Base-by-base conservation (phyloP, 1,140 invertebrate genomes). In the Medauroidea extradentata region DNA sequence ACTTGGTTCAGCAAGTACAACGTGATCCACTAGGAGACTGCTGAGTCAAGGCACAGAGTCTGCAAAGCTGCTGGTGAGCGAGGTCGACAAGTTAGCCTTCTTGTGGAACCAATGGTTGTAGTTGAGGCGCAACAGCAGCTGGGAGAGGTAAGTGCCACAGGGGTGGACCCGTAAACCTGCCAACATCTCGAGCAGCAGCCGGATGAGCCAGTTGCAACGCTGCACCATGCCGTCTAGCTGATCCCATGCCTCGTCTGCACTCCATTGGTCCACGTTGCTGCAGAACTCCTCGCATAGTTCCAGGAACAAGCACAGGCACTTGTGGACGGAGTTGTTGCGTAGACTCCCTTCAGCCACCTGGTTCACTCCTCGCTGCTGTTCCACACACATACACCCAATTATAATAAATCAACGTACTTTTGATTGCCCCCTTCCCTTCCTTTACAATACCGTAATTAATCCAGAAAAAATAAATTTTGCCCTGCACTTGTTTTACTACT, bases 101-200 rank as follows among this genome's bases (percentile, higher is more conserved):
- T 16, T 51, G 21, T 43, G 25, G 41, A 55, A 55, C 53, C 87
- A 90, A 56, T 83, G 77, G 70, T 89, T 90, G 61, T 85, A 90
- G 73, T 90, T 87, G 19, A 90, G 75, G 58, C 87, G 76, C 70
- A 89, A 77, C 5, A 90, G 71, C 38, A 90, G 73, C 62, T 88
- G 83, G 27, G 85, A 81, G 25, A 89, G 75, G 68, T 86, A 83
- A 53, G 82, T 80, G 9, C 85, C 85, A 63, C 81, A 84, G 0
- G 84, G 79, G 64, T 85, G 82, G 48, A 81, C 77, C 53, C 84
- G 78, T 25, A 87, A 70, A 54, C 79, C 81, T 23, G 83, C 81
- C 19, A 90, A 70, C 29, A 83, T 70, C 62, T 82, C 77, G 61
- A 85, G 77, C 56, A 86, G 67, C 57, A 79, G 78, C 59, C 80